These are phyloP conservation scores for Lymantria monacha DNA, from an alignment of 2,888 invertebrate genomes.

Conservation along the genomic window DNA sequence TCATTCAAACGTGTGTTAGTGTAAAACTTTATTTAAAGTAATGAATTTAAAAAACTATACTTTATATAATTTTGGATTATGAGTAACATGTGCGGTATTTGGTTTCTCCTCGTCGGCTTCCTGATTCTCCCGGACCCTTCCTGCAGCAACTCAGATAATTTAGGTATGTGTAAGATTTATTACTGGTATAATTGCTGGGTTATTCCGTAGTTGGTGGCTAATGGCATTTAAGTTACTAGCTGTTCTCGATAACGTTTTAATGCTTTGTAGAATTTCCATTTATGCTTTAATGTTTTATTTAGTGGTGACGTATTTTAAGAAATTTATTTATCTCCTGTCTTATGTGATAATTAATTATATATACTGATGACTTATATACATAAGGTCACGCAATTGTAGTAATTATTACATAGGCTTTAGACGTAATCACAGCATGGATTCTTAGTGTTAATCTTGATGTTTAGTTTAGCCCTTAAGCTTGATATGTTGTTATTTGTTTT, in stretches of 20 bases:
- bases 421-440: slow-evolving; percentile 4
- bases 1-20: slow-evolving; percentile 19
- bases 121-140: slow-evolving; percentile 62
- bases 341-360: background rate
- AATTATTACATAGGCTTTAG: background rate
- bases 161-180: slow-evolving; percentile 68
- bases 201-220: slow-evolving; percentile 43
- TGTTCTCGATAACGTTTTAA: slow-evolving; percentile 40
- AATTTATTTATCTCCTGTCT: no score
- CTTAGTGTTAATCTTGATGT: background rate
- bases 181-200: slow-evolving; percentile 53
- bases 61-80: slow-evolving; percentile 27
- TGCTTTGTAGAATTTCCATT: slow-evolving; percentile 8
- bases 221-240: slow-evolving; percentile 52
- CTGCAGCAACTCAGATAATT: slow-evolving; percentile 71
- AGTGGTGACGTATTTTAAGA: background rate
- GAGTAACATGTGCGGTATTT: slow-evolving; percentile 47
- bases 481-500: slow-evolving; percentile 12
- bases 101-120: slow-evolving; percentile 52
- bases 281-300: background rate
- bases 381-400: background rate
- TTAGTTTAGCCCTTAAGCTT: background rate
- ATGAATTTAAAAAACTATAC: slow-evolving; percentile 11
- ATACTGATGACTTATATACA: background rate
- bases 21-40: slow-evolving; percentile 12